Percentiles rank a stretch among this genome's conserved stretches.
Conservation (phyloP, 2,888 invertebrate genomes). For the Linyphia triangularis region DNA sequence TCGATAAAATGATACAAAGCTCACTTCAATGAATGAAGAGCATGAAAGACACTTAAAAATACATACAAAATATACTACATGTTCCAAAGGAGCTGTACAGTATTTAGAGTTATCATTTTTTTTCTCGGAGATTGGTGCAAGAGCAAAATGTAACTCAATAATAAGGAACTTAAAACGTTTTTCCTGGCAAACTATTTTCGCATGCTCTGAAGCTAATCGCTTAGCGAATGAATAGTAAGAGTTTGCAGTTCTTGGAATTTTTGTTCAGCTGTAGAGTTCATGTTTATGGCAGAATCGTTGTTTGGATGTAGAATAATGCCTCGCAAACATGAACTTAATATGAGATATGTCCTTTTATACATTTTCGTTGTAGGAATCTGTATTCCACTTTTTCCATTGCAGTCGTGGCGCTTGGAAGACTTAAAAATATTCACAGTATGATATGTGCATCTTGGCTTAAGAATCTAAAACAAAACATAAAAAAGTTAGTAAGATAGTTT, state of each 20-base stretch:
- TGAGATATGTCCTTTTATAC: not conserved
- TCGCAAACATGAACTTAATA: not conserved
- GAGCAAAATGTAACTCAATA: conserved; percentile 1
- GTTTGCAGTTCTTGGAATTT: not conserved
- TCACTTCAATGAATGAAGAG: not conserved
- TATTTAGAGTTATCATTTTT: not conserved
- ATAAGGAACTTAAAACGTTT: conserved; percentile 3
- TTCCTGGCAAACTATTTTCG: conserved; percentile 11
- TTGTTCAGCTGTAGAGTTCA: not conserved
- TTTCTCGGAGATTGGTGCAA: not conserved
- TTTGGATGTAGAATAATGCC: conserved; percentile 40
- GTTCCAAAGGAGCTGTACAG: conserved; percentile 35
- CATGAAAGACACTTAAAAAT: conserved; percentile 13
- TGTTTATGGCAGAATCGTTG: conserved; percentile 3
- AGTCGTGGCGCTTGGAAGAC: not conserved
- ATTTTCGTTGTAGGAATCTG: not conserved
- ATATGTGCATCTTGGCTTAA: not conserved
- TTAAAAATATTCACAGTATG: conserved; percentile 32
- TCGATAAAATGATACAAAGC: conserved; percentile 41
- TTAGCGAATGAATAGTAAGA: conserved; percentile 34
- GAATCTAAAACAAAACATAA: not conserved
- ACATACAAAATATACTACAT: conserved; percentile 23
- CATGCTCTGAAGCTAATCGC: conserved; percentile 36
- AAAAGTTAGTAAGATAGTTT: no score
- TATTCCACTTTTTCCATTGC: not conserved